Evolutionary conservation across 1,140 invertebrate genomes (phyloP).

Genomic region (Stegodyphus mimosarum): DNA sequence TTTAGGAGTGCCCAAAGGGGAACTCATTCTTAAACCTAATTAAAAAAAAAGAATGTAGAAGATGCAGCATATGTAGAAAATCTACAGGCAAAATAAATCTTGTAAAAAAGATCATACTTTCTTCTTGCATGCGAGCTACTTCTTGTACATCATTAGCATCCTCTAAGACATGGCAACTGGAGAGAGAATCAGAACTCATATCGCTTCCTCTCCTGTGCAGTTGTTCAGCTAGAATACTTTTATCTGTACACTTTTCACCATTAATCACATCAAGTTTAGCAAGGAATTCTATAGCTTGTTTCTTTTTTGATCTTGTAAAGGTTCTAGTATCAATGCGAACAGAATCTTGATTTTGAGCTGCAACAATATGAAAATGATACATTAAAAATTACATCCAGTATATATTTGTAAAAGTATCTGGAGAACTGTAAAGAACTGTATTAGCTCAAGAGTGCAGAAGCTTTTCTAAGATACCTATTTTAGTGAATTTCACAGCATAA

Average conservation of each 20-base stretch:
- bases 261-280: slow-evolving; percentile 22
- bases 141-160: slow-evolving; percentile 66
- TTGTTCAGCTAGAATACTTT: background rate
- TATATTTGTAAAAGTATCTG: no score
- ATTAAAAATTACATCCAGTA: no score
- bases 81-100: background rate
- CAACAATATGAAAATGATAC: no score
- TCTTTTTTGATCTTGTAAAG: slow-evolving; percentile 67
- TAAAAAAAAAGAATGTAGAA: background rate
- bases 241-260: background rate
- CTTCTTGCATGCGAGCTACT: slow-evolving; percentile 65
- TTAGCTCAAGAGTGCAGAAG: no score
- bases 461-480: no score
- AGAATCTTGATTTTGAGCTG: slow-evolving; percentile 39
- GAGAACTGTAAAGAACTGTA: no score
- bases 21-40: slow-evolving; percentile 51
- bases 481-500: no score
- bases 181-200: slow-evolving; percentile 58
- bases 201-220: slow-evolving; percentile 62
- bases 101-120: slow-evolving; percentile 61
- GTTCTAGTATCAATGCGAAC: slow-evolving; percentile 63
- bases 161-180: slow-evolving; percentile 62
- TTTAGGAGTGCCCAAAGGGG: slow-evolving; percentile 48
- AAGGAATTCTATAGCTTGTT: slow-evolving; percentile 45
- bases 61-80: background rate